These are phyloP conservation scores for Acestrorhynchus altus DNA, from an alignment of 2,797 vertebrate species.

Conservation along the genomic window DNA sequence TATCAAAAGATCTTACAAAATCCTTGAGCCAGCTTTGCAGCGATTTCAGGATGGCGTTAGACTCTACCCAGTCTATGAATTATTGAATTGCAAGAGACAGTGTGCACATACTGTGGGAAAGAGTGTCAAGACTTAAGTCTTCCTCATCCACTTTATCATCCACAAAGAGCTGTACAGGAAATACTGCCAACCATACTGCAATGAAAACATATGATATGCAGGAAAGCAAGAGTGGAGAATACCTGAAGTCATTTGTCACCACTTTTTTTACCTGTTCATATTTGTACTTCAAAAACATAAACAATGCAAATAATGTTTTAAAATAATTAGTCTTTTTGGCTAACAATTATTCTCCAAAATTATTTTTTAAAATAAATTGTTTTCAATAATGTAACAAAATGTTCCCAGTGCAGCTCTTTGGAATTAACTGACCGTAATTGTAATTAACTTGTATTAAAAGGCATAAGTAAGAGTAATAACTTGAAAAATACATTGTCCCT, in stretches of 20 bases:
- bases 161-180: neutral
- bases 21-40: constrained; percentile 40
- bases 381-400: too few relatives aligned
- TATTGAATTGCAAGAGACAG: constrained; percentile 39
- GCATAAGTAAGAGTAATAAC: neutral
- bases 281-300: too few relatives aligned
- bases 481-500: constrained; percentile 9
- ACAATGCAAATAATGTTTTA: too few relatives aligned
- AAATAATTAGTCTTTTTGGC: too few relatives aligned
- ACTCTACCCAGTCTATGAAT: constrained; percentile 46
- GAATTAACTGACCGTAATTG: constrained; percentile 2
- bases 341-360: too few relatives aligned
- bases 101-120: constrained; percentile 19
- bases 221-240: too few relatives aligned
- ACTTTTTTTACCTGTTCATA: too few relatives aligned
- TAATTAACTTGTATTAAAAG: constrained; percentile 12
- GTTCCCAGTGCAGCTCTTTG: constrained; percentile 4
- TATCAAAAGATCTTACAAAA: constrained; percentile 38
- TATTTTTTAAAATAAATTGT: too few relatives aligned
- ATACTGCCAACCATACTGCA: neutral
- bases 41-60: constrained; percentile 19
- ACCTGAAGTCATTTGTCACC: too few relatives aligned
- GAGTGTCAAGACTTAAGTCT: constrained; percentile 11
- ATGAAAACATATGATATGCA: constrained; percentile 5
- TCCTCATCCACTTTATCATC: constrained; percentile 18